These are phyloP conservation scores for Dipodomys merriami DNA, from an alignment of 2,113 vertebrate genomes.

Conservation along the genomic window DNA sequence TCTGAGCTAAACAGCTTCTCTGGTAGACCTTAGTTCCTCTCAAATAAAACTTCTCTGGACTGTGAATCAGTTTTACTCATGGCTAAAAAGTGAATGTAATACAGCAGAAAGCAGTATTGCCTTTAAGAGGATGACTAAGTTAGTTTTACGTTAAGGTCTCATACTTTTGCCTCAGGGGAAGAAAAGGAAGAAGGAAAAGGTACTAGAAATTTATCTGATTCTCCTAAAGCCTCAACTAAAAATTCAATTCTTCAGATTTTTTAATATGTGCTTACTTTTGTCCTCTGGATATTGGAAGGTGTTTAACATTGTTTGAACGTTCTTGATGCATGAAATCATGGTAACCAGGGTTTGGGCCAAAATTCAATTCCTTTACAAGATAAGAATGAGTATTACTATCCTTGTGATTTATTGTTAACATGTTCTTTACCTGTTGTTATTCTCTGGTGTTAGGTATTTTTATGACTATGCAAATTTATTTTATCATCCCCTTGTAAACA, in stretches of 20 bases:
- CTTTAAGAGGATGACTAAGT: conserved; percentile 61
- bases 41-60: conserved; percentile 59
- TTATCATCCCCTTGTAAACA: not conserved
- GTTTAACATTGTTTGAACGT: not conserved
- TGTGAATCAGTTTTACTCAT: conserved; percentile 55
- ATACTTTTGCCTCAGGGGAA: conserved; percentile 43
- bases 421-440: conserved; percentile 30
- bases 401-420: conserved; percentile 43
- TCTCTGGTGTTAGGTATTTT: not conserved
- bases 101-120: not conserved
- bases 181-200: conserved; percentile 21
- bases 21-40: conserved; percentile 15
- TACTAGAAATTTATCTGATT: conserved; percentile 60
- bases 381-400: not conserved
- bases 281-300: conserved; percentile 45
- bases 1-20: conserved; percentile 20
- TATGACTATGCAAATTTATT: conserved; percentile 26
- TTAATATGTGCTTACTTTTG: conserved; percentile 63
- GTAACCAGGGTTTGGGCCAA: not conserved
- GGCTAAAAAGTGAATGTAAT: conserved; percentile 58
- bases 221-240: conserved; percentile 47
- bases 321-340: conserved; percentile 45
- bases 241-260: conserved; percentile 64
- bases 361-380: conserved; percentile 46
- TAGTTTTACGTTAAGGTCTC: conserved; percentile 55